Evolutionary conservation across 2,113 vertebrate genomes (phyloP).

Genomic region (Cheirogaleus medius): DNA sequence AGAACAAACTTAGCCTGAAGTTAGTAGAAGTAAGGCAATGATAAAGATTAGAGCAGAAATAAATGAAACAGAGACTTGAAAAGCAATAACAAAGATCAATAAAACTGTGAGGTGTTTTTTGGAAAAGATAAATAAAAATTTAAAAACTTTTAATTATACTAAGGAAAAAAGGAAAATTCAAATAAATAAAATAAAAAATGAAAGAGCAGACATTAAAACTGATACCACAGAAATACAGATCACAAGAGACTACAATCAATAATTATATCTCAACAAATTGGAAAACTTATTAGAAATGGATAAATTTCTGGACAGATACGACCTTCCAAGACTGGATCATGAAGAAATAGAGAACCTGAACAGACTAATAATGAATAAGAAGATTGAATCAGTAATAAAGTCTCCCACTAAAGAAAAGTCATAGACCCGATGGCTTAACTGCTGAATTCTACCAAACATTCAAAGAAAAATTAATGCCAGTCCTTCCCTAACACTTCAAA

Average conservation of each 20-base stretch:
- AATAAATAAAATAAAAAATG: background rate
- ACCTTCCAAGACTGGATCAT: background rate
- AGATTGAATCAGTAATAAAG: background rate
- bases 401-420: background rate
- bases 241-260: background rate
- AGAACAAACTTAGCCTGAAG: background rate
- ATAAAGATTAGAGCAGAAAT: background rate
- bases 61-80: background rate
- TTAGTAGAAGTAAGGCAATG: background rate
- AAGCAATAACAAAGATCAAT: background rate
- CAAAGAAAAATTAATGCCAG: background rate
- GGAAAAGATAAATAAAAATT: background rate
- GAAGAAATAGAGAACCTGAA: background rate
- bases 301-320: too few relatives aligned
- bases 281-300: background rate
- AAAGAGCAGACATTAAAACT: background rate
- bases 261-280: too few relatives aligned
- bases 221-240: background rate
- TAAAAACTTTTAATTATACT: background rate
- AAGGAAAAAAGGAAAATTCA: background rate
- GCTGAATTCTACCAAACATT: background rate
- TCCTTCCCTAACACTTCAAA: background rate
- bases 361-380: background rate
- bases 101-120: background rate
- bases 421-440: background rate